These are phyloP conservation scores for Zaprionus africanus DNA, from an alignment of 1,140 invertebrate genomes.

Conservation along the genomic window DNA sequence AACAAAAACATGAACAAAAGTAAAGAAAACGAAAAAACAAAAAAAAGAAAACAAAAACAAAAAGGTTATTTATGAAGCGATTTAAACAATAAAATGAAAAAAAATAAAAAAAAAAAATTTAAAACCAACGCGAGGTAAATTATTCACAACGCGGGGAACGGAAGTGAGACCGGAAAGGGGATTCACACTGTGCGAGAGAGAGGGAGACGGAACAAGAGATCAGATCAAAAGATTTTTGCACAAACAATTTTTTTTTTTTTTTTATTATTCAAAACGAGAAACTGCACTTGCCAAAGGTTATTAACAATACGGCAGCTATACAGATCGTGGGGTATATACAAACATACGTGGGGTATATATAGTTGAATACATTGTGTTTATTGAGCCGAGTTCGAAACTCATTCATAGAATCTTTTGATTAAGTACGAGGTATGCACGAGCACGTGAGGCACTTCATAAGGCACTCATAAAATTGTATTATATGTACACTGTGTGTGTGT, in stretches of 20 bases:
- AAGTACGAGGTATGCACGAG: conserved; percentile 33
- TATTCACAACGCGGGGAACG: conserved; percentile 39
- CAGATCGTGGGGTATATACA: conserved; percentile 5
- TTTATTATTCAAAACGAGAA: conserved; percentile 20
- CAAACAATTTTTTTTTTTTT: conserved; percentile 10
- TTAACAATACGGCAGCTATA: background rate
- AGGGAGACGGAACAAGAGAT: background rate
- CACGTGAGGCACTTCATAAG: conserved; percentile 27
- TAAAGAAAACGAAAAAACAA: conserved; percentile 40
- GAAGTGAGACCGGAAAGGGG: conserved; percentile 47
- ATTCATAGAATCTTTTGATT: conserved; percentile 13
- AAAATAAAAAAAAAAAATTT: conserved; percentile 78
- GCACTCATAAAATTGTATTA: conserved; percentile 10
- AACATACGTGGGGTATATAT: conserved; percentile 1
- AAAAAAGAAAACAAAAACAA: conserved; percentile 56
- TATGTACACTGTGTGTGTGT: background rate
- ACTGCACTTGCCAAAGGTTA: conserved; percentile 14
- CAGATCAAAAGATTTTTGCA: conserved; percentile 27
- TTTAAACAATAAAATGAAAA: conserved; percentile 79
- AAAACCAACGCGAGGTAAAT: conserved; percentile 52
- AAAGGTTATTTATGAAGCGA: conserved; percentile 77
- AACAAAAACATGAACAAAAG: conserved; percentile 50
- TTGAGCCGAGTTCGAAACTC: conserved; percentile 13
- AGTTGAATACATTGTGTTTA: conserved; percentile 8
- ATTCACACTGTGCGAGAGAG: conserved; percentile 13